Evolutionary conservation across 2,113 vertebrate species (phyloP).

Genomic region (Trematocara unimaculatum): DNA sequence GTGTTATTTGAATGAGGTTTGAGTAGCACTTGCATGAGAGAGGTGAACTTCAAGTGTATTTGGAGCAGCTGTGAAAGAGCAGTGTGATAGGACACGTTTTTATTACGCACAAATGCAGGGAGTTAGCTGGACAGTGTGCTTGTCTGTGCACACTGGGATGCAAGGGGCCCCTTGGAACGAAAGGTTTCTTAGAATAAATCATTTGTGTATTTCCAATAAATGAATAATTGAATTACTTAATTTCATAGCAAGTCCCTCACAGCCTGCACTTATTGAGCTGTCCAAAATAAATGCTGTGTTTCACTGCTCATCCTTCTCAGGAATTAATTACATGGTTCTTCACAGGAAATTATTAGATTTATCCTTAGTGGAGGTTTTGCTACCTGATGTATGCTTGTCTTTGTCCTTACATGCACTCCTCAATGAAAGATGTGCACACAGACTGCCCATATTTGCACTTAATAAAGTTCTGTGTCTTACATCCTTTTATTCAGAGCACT

Average conservation of each 20-base stretch:
- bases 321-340: background rate
- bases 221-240: constrained; percentile 17
- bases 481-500: background rate
- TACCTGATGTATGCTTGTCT: background rate
- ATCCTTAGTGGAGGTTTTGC: background rate
- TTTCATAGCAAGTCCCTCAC: background rate
- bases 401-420: background rate
- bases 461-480: background rate
- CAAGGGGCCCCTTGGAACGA: background rate
- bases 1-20: constrained; percentile 24
- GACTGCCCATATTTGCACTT: background rate
- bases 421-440: background rate
- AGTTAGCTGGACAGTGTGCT: background rate
- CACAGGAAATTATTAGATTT: constrained; percentile 6
- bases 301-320: background rate
- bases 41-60: background rate
- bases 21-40: background rate
- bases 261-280: background rate
- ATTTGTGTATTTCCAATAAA: background rate
- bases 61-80: background rate
- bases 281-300: background rate
- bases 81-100: background rate
- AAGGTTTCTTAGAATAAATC: background rate
- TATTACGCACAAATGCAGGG: background rate
- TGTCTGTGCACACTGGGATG: background rate